A percentile compares a stretch with the other conserved stretches of the same genome.
Evolutionary conservation across 2,888 invertebrate species (phyloP).

Genomic region (Patella caerulea): DNA sequence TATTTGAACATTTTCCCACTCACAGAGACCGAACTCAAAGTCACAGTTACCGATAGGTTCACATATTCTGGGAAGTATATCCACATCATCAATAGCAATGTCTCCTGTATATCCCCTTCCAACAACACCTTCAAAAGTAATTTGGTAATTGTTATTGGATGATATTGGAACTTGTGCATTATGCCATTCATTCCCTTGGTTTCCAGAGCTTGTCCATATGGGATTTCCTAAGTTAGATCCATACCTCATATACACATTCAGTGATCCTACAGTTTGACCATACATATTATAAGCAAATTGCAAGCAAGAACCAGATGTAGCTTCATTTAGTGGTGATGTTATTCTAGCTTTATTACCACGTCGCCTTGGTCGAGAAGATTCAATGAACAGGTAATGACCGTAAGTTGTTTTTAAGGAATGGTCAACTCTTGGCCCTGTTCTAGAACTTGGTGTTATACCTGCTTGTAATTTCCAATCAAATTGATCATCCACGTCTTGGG

Average conservation of each 20-base stretch:
- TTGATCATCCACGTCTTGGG: constrained; percentile 53
- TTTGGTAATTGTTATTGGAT: constrained; percentile 40
- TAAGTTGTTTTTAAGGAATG: constrained; percentile 61
- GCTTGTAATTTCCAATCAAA: constrained; percentile 57
- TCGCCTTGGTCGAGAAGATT: constrained; percentile 52
- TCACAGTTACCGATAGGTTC: constrained; percentile 59
- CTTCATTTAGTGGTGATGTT: constrained; percentile 47
- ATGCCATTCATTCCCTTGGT: constrained; percentile 62
- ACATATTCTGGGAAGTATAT: constrained; percentile 52
- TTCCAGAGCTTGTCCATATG: constrained; percentile 56
- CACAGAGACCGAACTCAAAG: constrained; percentile 60
- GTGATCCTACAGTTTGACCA: constrained; percentile 56
- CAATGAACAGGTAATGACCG: constrained; percentile 64
- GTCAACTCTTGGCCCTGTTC: constrained; percentile 61
- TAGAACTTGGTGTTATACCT: constrained; percentile 46
- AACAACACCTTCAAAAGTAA: constrained; percentile 63
- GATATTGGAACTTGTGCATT: constrained; percentile 54
- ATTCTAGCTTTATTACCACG: constrained; percentile 58
- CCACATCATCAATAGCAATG: constrained; percentile 65
- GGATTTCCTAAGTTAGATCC: constrained; percentile 8
- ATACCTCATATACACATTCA: constrained; percentile 47
- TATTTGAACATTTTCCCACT: constrained; percentile 53
- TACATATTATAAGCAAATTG: constrained; percentile 68
- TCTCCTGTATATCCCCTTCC: constrained; percentile 56
- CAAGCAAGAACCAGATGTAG: constrained; percentile 57